Evolutionary conservation across 2,797 vertebrate species (phyloP).

Genomic region (Astyanax mexicanus): DNA sequence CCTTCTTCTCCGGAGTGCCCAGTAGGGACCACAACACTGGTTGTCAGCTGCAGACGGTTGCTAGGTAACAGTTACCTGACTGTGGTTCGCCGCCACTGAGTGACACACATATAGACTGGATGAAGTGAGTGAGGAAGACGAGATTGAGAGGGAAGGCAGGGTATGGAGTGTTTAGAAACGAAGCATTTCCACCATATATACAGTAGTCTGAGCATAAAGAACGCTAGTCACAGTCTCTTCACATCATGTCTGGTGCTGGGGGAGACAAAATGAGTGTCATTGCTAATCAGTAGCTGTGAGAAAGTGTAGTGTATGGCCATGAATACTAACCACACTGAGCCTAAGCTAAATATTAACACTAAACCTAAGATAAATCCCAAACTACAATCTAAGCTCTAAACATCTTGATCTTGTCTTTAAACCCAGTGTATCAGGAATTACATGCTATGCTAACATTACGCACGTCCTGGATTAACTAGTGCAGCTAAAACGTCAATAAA

Average conservation of each 20-base stretch:
- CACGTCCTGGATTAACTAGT: neutral
- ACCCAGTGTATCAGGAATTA: neutral
- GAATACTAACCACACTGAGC: neutral
- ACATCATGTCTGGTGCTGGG: neutral
- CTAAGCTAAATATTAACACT: neutral
- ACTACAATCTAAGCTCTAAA: neutral
- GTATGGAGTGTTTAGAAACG: constrained; percentile 13
- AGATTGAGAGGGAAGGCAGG: constrained; percentile 18
- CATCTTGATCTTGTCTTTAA: neutral
- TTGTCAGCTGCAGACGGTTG: constrained; percentile 82
- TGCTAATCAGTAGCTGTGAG: neutral
- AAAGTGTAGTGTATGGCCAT: neutral
- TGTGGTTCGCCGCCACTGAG: constrained; percentile 76
- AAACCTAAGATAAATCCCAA: neutral
- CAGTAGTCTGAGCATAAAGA: neutral
- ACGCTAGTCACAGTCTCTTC: neutral
- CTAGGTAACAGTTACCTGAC: constrained; percentile 86
- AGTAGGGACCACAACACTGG: constrained; percentile 76
- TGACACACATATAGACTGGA: constrained; percentile 37
- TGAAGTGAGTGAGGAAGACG: constrained; percentile 1
- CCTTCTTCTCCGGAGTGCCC: constrained; percentile 59
- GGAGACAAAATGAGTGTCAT: neutral
- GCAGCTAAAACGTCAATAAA: neutral
- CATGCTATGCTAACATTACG: neutral
- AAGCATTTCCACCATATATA: constrained; percentile 7